phyloP scores from a whole-genome alignment of 2,888 invertebrate genomes.

The Cryptophagus acutangulus region DNA sequence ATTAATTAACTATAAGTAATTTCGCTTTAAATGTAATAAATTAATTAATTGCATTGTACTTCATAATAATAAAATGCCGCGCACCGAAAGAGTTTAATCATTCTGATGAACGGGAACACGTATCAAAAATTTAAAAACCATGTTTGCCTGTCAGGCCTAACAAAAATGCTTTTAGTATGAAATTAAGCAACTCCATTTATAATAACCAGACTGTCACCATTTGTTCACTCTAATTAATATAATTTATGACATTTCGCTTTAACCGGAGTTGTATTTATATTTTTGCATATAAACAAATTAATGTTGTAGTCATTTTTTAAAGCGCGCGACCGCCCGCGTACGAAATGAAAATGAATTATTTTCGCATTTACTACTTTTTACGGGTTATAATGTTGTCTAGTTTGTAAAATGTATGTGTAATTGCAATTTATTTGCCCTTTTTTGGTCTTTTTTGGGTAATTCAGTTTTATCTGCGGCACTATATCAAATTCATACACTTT shows the following conservation, averaged over 20 bases:
- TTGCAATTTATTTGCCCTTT: constrained; percentile 1
- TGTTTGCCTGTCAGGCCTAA: constrained; percentile 37
- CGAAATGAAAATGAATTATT: constrained; percentile 13
- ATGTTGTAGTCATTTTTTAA: constrained; percentile 14
- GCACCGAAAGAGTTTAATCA: too few relatives aligned
- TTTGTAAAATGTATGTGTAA: neutral
- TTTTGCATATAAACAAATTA: constrained; percentile 6
- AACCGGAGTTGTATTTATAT: constrained; percentile 5
- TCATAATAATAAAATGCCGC: too few relatives aligned
- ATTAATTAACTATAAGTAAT: too few relatives aligned
- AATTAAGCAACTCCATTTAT: constrained; percentile 44
- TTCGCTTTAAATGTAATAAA: too few relatives aligned
- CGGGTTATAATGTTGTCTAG: neutral
- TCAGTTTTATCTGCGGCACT: too few relatives aligned
- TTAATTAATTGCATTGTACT: too few relatives aligned
- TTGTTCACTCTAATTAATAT: constrained; percentile 33
- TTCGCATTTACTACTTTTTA: constrained; percentile 8
- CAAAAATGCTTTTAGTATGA: constrained; percentile 47
- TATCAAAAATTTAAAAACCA: constrained; percentile 39
- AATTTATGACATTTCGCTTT: constrained; percentile 26
- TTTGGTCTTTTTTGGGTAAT: too few relatives aligned
- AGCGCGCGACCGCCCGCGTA: constrained; percentile 16
- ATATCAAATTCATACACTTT: too few relatives aligned
- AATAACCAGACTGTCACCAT: constrained; percentile 34
- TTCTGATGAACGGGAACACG: too few relatives aligned